Evolutionary conservation across 2,797 vertebrate species (phyloP), one percentile per base, ranked within the genome.

Genomic region (Lacerta viridis): DNA sequence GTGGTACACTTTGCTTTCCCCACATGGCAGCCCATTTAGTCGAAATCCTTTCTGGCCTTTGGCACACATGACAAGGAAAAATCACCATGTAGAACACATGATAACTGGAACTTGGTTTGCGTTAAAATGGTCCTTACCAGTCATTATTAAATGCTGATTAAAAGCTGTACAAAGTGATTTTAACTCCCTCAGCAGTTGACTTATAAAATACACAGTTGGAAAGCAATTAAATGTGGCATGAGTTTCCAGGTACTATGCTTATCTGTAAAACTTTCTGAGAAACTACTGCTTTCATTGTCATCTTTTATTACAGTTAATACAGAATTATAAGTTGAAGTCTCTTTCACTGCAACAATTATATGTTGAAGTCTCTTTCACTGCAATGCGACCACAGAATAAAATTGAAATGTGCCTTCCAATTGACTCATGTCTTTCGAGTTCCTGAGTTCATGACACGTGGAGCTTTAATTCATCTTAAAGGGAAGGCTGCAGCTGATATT

Each of bases 391-490:
- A 36, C 85, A 91, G 69, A 92, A 93, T 92, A 91, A 46, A 41
- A 85, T 91, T 88, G 86, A 84, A 91, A 89, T 10, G 64, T 29
- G 13, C 55, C 85, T 92, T 88, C 25, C 68, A 78, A 25, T 68
- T 89, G 87, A 29, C 0, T 66, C 75, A 81, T 43, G 64, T 91
- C 91, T 93, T 90, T 91, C 83, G 92, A 82, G 76, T 78, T 78
- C 84, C 78, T 88, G 55, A 89, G 87, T 88, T 89, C 89, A 3
- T 88, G 41, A 92, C 87, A 41, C 84, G 85, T 87, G 93, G 91
- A 64, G 41, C 69, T 92, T 85, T 88, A 90, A 85, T 68, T 29
- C 66, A 85, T 36, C 33, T 93, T 94, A 92, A 85, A 92, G 86
- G 39, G 85, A 76, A 91, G 83, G 64, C 80, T 68, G 75, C 6